Evolutionary conservation across 1,140 invertebrate species (phyloP).

Genomic region (Gryon sp.): DNA sequence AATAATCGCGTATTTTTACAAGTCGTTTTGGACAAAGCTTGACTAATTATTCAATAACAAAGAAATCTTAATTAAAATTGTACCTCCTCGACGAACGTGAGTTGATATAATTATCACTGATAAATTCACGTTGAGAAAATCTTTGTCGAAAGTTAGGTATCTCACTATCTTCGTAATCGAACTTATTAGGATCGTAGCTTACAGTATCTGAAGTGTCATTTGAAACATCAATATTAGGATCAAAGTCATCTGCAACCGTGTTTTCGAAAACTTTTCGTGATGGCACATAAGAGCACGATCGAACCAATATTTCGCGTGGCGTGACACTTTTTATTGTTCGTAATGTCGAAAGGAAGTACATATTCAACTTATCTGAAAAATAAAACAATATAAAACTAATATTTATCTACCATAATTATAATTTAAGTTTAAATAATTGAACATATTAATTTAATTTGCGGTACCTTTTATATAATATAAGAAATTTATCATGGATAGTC

Average conservation of each 20-base stretch:
- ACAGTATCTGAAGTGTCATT: slow-evolving; percentile 63
- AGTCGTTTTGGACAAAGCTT: too few species aligned
- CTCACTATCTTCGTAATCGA: slow-evolving; percentile 4
- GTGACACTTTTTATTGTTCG: slow-evolving; percentile 55
- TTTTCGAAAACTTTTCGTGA: slow-evolving; percentile 65
- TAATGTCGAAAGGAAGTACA: slow-evolving; percentile 39
- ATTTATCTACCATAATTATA: neutral
- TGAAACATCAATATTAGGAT: slow-evolving; percentile 45
- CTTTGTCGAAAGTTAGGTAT: neutral
- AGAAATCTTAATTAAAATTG: too few species aligned
- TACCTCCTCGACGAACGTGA: slow-evolving; percentile 7
- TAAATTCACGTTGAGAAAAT: neutral
- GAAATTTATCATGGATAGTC: neutral
- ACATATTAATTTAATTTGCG: neutral
- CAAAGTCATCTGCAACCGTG: slow-evolving; percentile 41
- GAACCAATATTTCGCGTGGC: slow-evolving; percentile 66
- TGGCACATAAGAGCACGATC: slow-evolving; percentile 72
- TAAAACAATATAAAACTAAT: neutral
- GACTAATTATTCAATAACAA: too few species aligned
- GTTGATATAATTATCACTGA: neutral
- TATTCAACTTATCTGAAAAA: slow-evolving; percentile 43
- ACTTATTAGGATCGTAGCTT: slow-evolving; percentile 5
- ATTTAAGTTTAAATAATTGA: neutral
- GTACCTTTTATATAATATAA: slow-evolving; percentile 20
- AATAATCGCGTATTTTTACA: too few species aligned